Conservation (phyloP, 2,888 invertebrate genomes). For the Nephrotoma flavescens region DNA sequence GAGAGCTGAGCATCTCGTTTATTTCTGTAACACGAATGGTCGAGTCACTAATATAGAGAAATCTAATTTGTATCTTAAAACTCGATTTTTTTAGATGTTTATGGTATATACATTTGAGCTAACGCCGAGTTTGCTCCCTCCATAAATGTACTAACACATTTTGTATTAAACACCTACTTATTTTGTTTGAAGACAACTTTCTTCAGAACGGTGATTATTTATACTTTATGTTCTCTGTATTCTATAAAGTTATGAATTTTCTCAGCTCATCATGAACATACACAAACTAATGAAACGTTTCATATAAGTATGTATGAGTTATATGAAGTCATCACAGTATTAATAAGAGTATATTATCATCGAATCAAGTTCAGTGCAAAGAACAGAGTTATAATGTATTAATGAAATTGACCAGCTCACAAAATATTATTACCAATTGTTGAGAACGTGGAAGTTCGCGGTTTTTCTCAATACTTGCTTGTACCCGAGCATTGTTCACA, state of each 20-base stretch:
- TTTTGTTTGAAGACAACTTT: background rate
- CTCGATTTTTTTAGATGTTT: background rate
- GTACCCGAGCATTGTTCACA: too few species aligned
- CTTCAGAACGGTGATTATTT: background rate
- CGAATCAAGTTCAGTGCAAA: background rate
- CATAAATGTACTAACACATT: background rate
- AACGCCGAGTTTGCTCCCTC: background rate
- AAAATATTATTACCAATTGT: background rate
- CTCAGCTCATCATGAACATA: background rate
- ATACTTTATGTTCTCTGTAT: background rate
- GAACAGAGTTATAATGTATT: background rate
- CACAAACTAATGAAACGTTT: background rate
- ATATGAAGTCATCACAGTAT: background rate
- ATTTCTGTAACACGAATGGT: background rate
- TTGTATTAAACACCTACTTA: too few species aligned
- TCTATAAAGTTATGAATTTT: background rate
- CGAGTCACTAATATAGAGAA: background rate
- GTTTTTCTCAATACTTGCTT: too few species aligned
- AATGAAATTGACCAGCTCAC: background rate
- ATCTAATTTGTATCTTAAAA: background rate
- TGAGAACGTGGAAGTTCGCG: too few species aligned
- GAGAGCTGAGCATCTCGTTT: background rate
- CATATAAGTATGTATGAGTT: background rate
- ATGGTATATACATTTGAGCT: background rate
- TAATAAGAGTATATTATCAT: background rate